These are phyloP conservation scores for Orchesella flavescens DNA, from an alignment of 2,888 invertebrate species.

Conservation along the genomic window DNA sequence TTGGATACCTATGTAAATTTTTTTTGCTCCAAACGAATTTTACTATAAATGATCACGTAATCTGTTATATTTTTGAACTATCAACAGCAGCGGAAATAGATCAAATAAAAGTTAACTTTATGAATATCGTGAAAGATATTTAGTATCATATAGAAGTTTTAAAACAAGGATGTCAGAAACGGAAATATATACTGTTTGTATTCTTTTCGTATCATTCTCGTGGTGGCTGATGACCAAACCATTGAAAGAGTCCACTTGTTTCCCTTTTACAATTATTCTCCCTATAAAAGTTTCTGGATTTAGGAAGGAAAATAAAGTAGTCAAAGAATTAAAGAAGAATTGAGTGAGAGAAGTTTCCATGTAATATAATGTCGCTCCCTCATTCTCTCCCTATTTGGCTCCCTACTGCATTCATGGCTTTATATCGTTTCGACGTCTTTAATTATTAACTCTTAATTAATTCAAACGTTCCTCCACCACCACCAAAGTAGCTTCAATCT, in stretches of 20 bases:
- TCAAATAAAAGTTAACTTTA: no score
- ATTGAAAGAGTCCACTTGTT: constrained; percentile 27
- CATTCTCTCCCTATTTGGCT: constrained; percentile 8
- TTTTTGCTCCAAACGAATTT: no score
- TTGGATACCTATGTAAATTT: no score
- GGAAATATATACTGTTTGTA: constrained; percentile 7
- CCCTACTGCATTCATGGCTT: constrained; percentile 30
- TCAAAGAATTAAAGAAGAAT: not conserved
- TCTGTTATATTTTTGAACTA: no score
- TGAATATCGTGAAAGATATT: no score
- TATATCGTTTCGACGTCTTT: constrained; percentile 48
- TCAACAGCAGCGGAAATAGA: no score
- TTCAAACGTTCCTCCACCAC: constrained; percentile 58
- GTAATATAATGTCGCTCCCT: no score
- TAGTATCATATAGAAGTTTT: no score
- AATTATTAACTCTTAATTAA: constrained; percentile 69
- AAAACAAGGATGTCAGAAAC: not conserved
- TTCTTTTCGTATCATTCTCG: constrained; percentile 37
- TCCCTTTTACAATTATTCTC: not conserved
- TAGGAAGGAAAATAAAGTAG: constrained; percentile 26
- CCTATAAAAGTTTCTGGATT: constrained; percentile 56
- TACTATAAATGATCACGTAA: no score
- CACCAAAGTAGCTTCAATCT: constrained; percentile 46
- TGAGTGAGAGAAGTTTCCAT: not conserved
- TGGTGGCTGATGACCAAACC: constrained; percentile 48